A percentile compares a stretch with the other conserved stretches of the same genome.
Conservation (phyloP, 64 coral and sea anemone species). For the Actinia equina region DNA sequence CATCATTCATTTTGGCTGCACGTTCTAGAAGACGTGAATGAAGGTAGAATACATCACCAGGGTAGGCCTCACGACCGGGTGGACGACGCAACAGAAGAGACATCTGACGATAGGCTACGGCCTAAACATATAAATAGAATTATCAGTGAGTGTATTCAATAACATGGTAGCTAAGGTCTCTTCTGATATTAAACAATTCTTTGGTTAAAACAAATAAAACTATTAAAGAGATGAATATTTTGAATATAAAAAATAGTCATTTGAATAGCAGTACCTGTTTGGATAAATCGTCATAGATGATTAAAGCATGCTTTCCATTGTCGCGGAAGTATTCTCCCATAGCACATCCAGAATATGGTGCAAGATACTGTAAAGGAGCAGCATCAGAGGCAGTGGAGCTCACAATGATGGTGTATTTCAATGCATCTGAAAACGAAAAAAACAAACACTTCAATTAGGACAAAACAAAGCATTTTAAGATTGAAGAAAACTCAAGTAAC, state of each 20-base stretch:
- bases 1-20: constrained; percentile 98
- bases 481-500: too few relatives aligned
- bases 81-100: constrained; percentile 92
- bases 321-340: constrained; percentile 99
- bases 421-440: constrained; percentile 64
- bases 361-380: constrained; percentile 91
- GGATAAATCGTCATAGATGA: constrained; percentile 99
- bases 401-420: constrained; percentile 98
- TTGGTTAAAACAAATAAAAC: too few relatives aligned
- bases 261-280: constrained; percentile 59
- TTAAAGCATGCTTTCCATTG: constrained; percentile 97
- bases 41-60: constrained; percentile 99
- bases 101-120: constrained; percentile 99
- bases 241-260: too few relatives aligned
- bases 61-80: constrained; percentile 97
- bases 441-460: neutral
- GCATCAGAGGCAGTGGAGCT: constrained; percentile 99
- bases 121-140: constrained; percentile 37
- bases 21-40: constrained; percentile 96
- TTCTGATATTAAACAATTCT: neutral
- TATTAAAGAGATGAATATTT: too few relatives aligned
- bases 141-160: too few relatives aligned
- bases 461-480: neutral
- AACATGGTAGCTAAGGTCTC: neutral
- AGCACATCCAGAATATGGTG: constrained; percentile 97